Evolutionary conservation across 1,140 invertebrate species (phyloP).

Genomic region (Saxidomus purpurata): DNA sequence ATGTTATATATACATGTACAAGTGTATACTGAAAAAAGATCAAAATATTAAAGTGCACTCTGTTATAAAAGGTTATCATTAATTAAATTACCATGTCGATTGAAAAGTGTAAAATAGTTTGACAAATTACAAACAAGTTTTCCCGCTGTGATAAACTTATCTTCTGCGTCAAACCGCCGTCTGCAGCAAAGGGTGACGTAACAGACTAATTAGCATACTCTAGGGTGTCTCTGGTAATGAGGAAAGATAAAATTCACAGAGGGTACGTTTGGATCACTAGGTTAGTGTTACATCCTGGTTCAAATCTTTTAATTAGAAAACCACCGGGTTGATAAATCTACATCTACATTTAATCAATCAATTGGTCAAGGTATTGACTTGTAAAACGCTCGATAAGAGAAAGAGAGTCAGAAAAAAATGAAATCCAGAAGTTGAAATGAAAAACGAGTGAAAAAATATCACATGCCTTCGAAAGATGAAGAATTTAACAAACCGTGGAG

Average conservation of each 20-base stretch:
- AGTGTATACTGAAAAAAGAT: background rate
- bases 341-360: background rate
- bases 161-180: constrained; percentile 40
- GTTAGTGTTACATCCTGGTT: constrained; percentile 13
- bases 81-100: background rate
- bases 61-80: background rate
- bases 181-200: constrained; percentile 6
- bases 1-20: background rate
- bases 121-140: background rate
- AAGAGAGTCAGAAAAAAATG: too few relatives aligned
- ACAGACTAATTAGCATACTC: constrained; percentile 37
- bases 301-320: constrained; percentile 4
- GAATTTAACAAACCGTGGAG: constrained; percentile 17
- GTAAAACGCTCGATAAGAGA: background rate
- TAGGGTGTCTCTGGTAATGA: constrained; percentile 17
- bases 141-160: constrained; percentile 18
- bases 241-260: constrained; percentile 12
- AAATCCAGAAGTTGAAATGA: background rate
- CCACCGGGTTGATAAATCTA: background rate
- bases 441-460: background rate
- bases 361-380: background rate
- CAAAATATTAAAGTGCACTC: background rate
- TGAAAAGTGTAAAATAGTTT: background rate
- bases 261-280: background rate
- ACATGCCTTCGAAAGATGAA: background rate